Evolutionary conservation across 2,888 invertebrate genomes (phyloP), one percentile per base, ranked within the genome.

Genomic region (Leptarthrus brevirostris): DNA sequence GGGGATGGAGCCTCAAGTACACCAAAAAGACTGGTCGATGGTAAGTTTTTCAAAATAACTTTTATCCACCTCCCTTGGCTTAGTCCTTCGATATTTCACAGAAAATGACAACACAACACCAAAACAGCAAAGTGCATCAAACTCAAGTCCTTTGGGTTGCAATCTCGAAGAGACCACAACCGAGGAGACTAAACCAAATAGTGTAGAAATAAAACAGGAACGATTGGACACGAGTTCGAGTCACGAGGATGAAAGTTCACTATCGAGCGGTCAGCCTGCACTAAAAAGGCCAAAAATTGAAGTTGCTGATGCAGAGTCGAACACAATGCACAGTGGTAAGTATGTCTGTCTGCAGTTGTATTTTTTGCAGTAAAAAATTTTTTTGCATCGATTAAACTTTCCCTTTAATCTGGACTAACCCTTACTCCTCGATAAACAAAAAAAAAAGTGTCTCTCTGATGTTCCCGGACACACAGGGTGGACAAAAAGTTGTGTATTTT

Each of bases 251-350:
- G 88, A 88, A 77, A 72, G 75, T 36, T 30, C 58, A 74, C 12
- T 71, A 14, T 44, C 54, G 34, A 70, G 52, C 44, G 40, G 47
- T 53, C 72, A 73, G 26, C 61, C 40, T 74, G 83, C 86, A 52
- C 87, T 89, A 77, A 93, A 93, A 84, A 92, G 93, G 81, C 89
- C 90, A 47, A 89, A 94, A 82, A 93, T 92, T 72, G 93, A 93
- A 85, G 90, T 93, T 36, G 93, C 91, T 76, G 95, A 95, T 83
- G 95, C 95, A 58, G 95, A 95, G 84, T 93, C 94, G 34, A 95
- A 95, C 83, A 95, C 95, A 74, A 92, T 93, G 86, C 93, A 94
- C 86, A 94, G 94, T 86, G 95, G 95, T 95, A 85, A 92, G 92
- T 87, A 74, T 0, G 20, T 56, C 12, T n/a, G 12, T 30, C 8